phyloP scores from a whole-genome alignment of 1,140 invertebrate genomes.

The Bombus waltoni region DNA sequence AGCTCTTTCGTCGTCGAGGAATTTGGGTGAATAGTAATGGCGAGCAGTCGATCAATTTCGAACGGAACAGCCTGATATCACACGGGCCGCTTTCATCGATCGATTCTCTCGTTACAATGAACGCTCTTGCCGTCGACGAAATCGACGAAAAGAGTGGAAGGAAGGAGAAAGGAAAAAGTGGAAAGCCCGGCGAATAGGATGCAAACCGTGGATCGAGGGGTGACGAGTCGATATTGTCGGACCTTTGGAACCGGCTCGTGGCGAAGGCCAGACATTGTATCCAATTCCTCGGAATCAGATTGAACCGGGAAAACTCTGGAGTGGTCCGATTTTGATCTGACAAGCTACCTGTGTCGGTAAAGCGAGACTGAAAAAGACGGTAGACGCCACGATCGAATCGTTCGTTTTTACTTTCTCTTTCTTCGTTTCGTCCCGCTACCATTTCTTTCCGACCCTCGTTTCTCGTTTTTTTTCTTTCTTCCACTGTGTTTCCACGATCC shows the following conservation, averaged over 20 bases:
- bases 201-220: constrained; percentile 21
- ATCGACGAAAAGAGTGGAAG: constrained; percentile 5
- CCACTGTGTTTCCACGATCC: not conserved
- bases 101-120: not conserved
- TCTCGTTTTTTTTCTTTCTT: too few relatives aligned
- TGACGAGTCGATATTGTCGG: constrained; percentile 38
- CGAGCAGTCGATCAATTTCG: constrained; percentile 35
- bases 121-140: not conserved
- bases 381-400: not conserved
- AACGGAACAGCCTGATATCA: not conserved
- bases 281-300: constrained; percentile 44
- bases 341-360: constrained; percentile 19
- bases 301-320: constrained; percentile 4
- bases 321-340: not conserved
- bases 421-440: not conserved
- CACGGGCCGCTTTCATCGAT: not conserved
- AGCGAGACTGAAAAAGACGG: constrained; percentile 39
- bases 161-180: not conserved
- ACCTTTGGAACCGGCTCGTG: constrained; percentile 17
- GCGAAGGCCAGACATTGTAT: constrained; percentile 37
- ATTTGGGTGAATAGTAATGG: constrained; percentile 8
- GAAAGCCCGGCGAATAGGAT: constrained; percentile 23
- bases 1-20: not conserved
- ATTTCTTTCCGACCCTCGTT: not conserved
- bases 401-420: constrained; percentile 4